Evolutionary conservation across 30 jellyfish, hydroid and myxozoan genomes (phyloP), one percentile per base, ranked within the genome.

Genomic region (Mastigias papua): DNA sequence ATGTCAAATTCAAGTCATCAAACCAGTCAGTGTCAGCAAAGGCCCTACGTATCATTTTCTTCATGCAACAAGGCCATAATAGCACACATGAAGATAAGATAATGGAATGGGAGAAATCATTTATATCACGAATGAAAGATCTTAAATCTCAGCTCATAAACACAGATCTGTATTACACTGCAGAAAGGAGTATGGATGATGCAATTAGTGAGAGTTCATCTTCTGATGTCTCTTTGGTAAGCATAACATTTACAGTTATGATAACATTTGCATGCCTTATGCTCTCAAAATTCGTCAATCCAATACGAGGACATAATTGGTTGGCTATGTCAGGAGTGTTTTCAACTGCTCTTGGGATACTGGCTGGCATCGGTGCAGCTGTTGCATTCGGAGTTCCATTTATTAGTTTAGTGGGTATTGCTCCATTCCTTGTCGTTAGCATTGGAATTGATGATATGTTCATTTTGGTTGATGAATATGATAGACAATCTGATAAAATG

Each of bases 371-470:
- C 54, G 95, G 97, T 30, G 69, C 78, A 29, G 50, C 87, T 23
- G 62, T 84, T 69, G 85, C 80, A 21, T 57, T 85, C 21, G 97
- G 97, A 21, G 82, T 72, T 13, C 95, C 97, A 0, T 91, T 81
- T 61, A 76, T 86, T 34, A 82, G 96, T 31, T 58, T 86, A 8
- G 98, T 88, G 20, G 98, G 98, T 11, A 71, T 91, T 19, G 95
- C 78, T 15, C 96, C 98, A 10, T 91, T 91, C 80, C 80, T 91
- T 6, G 96, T 91, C 60, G 86, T 91, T n/a, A 91, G 98, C 23
- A 75, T 91, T n/a, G 98, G 95, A 17, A 86, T 91, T 15, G 98
- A 91, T 46, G 91, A 91, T 67, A 91, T 91, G 87, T 91, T 91
- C 66, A 84, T 91, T 63, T 76, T 91, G 76, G 72, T 80, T 19